Evolutionary conservation across 2,888 invertebrate species (phyloP), one percentile per base, ranked within the genome.

Genomic region (Eupithecia vulgata): DNA sequence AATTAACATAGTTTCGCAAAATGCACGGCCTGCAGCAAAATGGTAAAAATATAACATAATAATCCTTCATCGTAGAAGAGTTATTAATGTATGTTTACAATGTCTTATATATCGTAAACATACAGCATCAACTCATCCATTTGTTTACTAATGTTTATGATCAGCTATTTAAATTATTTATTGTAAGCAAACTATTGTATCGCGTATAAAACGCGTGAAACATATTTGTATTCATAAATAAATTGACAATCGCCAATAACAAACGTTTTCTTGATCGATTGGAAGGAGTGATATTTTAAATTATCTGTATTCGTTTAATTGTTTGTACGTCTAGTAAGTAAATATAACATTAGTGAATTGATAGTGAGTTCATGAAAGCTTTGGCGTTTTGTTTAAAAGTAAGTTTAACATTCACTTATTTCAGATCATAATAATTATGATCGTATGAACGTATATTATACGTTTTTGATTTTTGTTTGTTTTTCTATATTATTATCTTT

Each of bases 101-200:
- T 52, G n/a, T 21, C 25, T n/a, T n/a, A 12, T 57, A 12, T 2
- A 52, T 21, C 12, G 12, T 52, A n/a, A 52, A 21, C 52, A 52
- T 8, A 21, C 10, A 52, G 10, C 21, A 52, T 21, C n/a, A 21
- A 10, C 52, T 52, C 52, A 52, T 52, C 7, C 48, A 21, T 57
- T 12, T 57, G 57, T 57, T 57, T 21, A 57, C 25, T 57, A 21
- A 25, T 57, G 57, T 13, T 57, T 21, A 25, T 57, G 21, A 5
- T 57, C 57, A n/a, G 57, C 25, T 57, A 57, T 57, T 57, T 25
- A 57, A 12, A 57, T 57, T 25, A 57, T 57, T 57, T 57, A 25
- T 25, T 57, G 25, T 57, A 21, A 57, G 25, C 57, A 57, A 25
- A 25, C 25, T 57, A 57, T 25, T 57, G 52, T 52, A 21, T 52